These are phyloP conservation scores for Australoheros facetus DNA, from an alignment of 2,797 vertebrate species.

Conservation along the genomic window DNA sequence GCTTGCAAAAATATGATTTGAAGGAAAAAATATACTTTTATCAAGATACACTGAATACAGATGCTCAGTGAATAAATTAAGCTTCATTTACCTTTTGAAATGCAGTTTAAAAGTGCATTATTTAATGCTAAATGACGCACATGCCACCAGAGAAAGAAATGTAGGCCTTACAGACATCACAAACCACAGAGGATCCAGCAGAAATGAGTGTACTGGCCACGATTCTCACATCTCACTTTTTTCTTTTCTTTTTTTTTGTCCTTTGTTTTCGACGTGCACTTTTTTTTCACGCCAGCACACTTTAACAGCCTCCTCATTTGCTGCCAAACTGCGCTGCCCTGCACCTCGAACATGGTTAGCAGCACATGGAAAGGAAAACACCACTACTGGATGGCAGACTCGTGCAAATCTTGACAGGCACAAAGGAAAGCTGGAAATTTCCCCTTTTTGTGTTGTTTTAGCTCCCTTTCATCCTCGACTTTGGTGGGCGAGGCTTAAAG, in stretches of 20 bases:
- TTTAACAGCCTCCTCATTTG: constrained; percentile 63
- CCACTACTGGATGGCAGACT: constrained; percentile 63
- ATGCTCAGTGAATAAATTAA: not conserved
- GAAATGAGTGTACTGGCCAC: constrained; percentile 52
- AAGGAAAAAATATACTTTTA: not conserved
- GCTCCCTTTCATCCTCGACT: constrained; percentile 61
- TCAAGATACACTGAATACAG: not conserved
- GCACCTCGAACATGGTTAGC: constrained; percentile 82
- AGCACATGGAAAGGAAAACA: constrained; percentile 87
- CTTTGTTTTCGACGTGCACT: constrained; percentile 64
- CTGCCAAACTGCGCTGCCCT: constrained; percentile 77
- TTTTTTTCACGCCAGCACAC: constrained; percentile 71
- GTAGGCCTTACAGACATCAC: constrained; percentile 49
- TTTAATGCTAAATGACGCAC: constrained; percentile 54
- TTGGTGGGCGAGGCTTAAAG: constrained; percentile 63
- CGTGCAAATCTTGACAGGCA: constrained; percentile 61
- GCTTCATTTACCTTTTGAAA: not conserved
- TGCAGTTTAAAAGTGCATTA: constrained; percentile 38
- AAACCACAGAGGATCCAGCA: constrained; percentile 55
- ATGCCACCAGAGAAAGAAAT: constrained; percentile 63
- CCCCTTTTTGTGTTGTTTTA: constrained; percentile 50
- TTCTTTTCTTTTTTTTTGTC: constrained; percentile 21
- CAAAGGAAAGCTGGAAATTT: constrained; percentile 67
- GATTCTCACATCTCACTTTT: constrained; percentile 60
- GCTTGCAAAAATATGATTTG: not conserved